Percentiles rank a stretch among this genome's conserved stretches.
Evolutionary conservation across 2,888 invertebrate genomes (phyloP).

Genomic region (Acrocyrtus sp.): DNA sequence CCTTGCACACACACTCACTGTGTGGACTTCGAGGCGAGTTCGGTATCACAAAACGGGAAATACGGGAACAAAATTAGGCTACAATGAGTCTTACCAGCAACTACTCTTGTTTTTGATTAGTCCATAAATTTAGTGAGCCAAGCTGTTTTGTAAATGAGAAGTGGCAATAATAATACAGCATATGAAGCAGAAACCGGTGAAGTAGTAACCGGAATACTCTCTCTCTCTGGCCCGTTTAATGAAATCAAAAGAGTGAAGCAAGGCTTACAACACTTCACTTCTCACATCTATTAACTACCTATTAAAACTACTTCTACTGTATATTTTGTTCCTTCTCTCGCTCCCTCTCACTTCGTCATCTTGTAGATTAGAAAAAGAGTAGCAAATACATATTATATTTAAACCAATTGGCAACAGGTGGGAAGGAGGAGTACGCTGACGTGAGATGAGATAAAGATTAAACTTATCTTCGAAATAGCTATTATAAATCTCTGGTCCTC

Average conservation of each 20-base stretch:
- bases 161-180: constrained; percentile 45
- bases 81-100: constrained; percentile 19
- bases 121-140: constrained; percentile 38
- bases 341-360: no score
- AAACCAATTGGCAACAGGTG: constrained; percentile 63
- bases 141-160: constrained; percentile 31
- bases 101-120: constrained; percentile 27
- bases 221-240: no score
- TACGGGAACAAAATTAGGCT: constrained; percentile 48
- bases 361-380: no score
- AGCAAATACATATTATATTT: constrained; percentile 9
- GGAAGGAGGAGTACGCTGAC: constrained; percentile 63
- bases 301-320: no score
- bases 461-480: constrained; percentile 62
- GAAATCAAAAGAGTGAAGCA: no score
- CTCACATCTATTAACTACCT: no score
- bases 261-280: no score
- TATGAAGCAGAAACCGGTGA: constrained; percentile 34
- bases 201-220: constrained; percentile 35
- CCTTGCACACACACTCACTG: no score
- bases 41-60: constrained; percentile 45
- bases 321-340: no score
- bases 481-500: constrained; percentile 63
- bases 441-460: constrained; percentile 62
- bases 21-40: no score